Percentiles rank a stretch among this genome's conserved stretches.
phyloP scores from a whole-genome alignment of 2,797 vertebrate species.

The Melanotaenia boesemani region DNA sequence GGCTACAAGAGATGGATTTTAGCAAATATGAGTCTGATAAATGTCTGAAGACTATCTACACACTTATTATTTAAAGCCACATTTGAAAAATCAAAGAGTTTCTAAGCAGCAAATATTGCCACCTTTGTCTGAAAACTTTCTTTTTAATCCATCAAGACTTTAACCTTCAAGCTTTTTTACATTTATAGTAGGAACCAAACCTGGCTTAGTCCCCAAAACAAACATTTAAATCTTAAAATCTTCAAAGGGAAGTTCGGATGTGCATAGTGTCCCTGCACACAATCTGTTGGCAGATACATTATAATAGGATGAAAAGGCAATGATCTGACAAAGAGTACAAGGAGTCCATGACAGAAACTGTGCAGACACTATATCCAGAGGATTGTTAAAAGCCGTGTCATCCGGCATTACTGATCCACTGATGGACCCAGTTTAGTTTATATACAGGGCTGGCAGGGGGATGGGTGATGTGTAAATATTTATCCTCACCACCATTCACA shows the following conservation, averaged over 20 bases:
- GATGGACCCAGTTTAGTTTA: no score
- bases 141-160: not conserved
- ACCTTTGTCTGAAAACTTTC: not conserved
- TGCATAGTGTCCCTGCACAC: not conserved
- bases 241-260: constrained; percentile 9
- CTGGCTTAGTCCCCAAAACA: not conserved
- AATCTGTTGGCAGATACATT: constrained; percentile 1
- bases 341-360: constrained; percentile 28
- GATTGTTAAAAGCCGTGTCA: no score
- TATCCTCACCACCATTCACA: no score
- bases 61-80: not conserved
- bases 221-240: constrained; percentile 12
- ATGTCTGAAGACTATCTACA: not conserved
- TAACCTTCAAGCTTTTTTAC: not conserved
- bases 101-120: not conserved
- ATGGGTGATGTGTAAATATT: no score
- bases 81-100: not conserved
- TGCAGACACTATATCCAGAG: not conserved
- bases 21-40: not conserved
- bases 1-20: not conserved
- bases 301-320: constrained; percentile 13
- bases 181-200: not conserved
- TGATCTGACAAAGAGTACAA: constrained; percentile 9
- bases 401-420: no score
- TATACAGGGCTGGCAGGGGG: no score